Evolutionary conservation across 2,888 invertebrate genomes (phyloP), one percentile per base, ranked within the genome.

Genomic region (Hyposoter didymator): DNA sequence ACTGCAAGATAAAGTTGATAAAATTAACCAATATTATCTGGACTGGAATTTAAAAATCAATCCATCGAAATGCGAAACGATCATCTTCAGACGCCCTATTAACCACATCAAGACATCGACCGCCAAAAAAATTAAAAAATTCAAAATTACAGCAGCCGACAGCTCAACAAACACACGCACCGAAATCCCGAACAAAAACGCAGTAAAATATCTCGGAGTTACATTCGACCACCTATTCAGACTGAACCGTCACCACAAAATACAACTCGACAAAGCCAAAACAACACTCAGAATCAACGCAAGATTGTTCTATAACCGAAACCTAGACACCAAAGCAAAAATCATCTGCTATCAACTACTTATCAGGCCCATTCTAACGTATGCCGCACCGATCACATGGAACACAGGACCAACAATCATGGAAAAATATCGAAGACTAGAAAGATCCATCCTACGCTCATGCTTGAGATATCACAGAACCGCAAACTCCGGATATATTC

Each of bases 361-460:
- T 1, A 70, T 69, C 5, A 39, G 78, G 35, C 81, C 78, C 1
- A 52, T 82, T 5, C 12, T 84, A 3, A 59, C 82, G 8, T 82
- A 84, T 22, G 82, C 66, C 0, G 45, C 67, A 14, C 82, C 76
- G 8, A 43, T 84, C n/a, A 39, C 35, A 35, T 84, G 72, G 81
- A 84, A 84, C 19, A 49, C 35, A 6, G 49, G 64, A 2, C 45
- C 84, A 1, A 59, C 82, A 0, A 14, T 66, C 0, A 85, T 79
- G 85, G 85, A 85, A 62, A 62, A 75, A 52, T 74, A 69, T 5
- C n/a, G 79, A 12, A 52, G 45, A 28, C 17, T 85, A 1, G 79
- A 74, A 39, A 82, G 82, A 66, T 49, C 62, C 0, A 74, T 43
- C 14, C 66, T 84, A 4, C 35, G 66, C 35, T 17, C 67, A 0